Percentiles rank a stretch among this genome's conserved stretches.
Conservation (phyloP, 2,888 invertebrate genomes). For the Conops quadrifasciatus region DNA sequence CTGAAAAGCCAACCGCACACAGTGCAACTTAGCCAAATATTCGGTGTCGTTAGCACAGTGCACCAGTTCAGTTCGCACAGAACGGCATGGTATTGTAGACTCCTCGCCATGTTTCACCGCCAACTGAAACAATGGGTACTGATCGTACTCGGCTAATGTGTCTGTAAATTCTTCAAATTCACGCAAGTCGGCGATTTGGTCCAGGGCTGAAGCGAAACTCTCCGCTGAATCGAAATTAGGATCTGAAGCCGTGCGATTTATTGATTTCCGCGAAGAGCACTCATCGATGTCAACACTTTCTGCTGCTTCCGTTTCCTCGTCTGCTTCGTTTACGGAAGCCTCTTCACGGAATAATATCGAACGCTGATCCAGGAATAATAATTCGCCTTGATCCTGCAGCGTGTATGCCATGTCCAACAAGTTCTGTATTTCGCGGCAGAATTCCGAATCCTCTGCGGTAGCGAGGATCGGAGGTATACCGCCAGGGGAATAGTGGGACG, state of each 20-base stretch:
- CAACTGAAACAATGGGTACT: constrained; percentile 83
- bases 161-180: constrained; percentile 90
- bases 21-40: constrained; percentile 94
- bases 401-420: constrained; percentile 85
- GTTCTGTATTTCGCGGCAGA: constrained; percentile 82
- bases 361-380: constrained; percentile 86
- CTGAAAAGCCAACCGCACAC: constrained; percentile 88
- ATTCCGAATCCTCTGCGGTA: constrained; percentile 85
- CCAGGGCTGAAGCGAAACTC: constrained; percentile 95
- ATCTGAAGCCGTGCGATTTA: constrained; percentile 63
- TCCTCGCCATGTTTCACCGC: constrained; percentile 84
- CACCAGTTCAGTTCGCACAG: constrained; percentile 85
- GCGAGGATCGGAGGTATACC: constrained; percentile 69
- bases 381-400: constrained; percentile 86
- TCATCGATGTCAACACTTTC: constrained; percentile 48
- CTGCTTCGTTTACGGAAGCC: constrained; percentile 69
- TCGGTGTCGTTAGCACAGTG: constrained; percentile 91
- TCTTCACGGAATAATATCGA: constrained; percentile 86
- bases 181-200: constrained; percentile 86
- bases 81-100: constrained; percentile 67
- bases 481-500: constrained; percentile 73
- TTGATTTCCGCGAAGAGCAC: constrained; percentile 54
- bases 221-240: constrained; percentile 87
- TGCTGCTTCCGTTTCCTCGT: constrained; percentile 52
- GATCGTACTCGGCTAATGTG: constrained; percentile 75